Conservation (phyloP, 2,113 vertebrate species). For the Gymnogyps californianus region DNA sequence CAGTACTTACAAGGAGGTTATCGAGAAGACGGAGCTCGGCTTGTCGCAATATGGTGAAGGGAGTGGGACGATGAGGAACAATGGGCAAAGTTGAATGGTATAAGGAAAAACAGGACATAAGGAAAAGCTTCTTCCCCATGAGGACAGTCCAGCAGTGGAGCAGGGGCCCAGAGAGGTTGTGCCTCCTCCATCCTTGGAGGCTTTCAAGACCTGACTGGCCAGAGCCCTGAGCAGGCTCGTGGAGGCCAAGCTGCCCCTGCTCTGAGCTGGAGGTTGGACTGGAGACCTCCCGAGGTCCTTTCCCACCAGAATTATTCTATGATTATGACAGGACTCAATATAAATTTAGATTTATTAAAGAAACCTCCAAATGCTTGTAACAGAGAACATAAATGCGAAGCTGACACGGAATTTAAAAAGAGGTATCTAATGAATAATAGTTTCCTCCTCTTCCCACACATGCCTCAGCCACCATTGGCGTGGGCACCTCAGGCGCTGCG, state of each 20-base stretch:
- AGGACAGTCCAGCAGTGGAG: no score
- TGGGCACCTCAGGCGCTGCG: fast-evolving
- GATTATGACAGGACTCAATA: neutral
- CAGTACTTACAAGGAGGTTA: no score
- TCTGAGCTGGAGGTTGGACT: neutral
- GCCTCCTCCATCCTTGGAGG: no score
- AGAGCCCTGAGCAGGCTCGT: no score
- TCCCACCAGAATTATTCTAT: neutral
- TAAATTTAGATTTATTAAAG: neutral
- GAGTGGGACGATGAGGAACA: no score
- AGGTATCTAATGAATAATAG: neutral
- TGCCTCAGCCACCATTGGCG: neutral
- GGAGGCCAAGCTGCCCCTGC: neutral
- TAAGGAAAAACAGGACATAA: no score
- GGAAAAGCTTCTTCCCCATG: no score
- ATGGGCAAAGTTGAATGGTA: no score
- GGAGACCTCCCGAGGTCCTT: neutral
- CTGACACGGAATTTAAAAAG: neutral
- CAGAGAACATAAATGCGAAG: neutral
- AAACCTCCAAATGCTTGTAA: neutral
- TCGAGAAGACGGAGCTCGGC: no score
- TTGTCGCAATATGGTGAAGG: no score
- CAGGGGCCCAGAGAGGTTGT: no score
- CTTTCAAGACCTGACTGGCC: no score
- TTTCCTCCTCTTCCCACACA: neutral